A percentile compares a stretch with the other conserved stretches of the same genome.
Conservation (phyloP, 2,888 invertebrate species). For the Dryocosmus kuriphilus region DNA sequence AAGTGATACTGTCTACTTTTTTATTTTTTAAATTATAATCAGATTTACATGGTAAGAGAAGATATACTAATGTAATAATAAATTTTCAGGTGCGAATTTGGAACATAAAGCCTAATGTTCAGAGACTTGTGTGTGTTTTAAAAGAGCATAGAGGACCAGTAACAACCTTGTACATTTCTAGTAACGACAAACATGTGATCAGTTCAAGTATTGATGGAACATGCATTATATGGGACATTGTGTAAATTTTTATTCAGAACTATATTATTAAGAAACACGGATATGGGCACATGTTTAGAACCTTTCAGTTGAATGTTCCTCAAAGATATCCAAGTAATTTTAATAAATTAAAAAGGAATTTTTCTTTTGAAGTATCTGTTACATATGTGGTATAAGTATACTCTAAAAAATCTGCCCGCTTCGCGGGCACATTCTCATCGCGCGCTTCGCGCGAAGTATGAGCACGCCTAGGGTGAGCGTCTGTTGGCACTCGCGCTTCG, state of each 20-base stretch:
- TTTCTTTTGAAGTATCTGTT: too few relatives aligned
- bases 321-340: too few relatives aligned
- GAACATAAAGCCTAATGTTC: constrained; percentile 84
- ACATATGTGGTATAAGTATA: too few relatives aligned
- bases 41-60: neutral
- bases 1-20: constrained; percentile 78
- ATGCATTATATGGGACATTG: constrained; percentile 94
- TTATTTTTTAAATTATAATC: too few relatives aligned
- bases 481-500: too few relatives aligned
- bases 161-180: constrained; percentile 88
- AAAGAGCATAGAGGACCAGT: constrained; percentile 96
- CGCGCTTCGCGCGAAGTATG: too few relatives aligned
- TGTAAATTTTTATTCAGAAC: constrained; percentile 78
- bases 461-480: too few relatives aligned
- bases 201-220: constrained; percentile 95
- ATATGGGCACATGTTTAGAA: too few relatives aligned
- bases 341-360: too few relatives aligned
- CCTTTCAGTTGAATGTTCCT: too few relatives aligned
- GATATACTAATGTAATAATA: neutral
- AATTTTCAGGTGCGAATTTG: constrained; percentile 84
- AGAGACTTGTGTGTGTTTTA: constrained; percentile 85
- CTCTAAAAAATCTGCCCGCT: too few relatives aligned
- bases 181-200: constrained; percentile 88
- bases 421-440: too few relatives aligned
- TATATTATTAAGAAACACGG: neutral